Conservation (phyloP, 2,888 invertebrate species). For the Rugalucina vietnamica region DNA sequence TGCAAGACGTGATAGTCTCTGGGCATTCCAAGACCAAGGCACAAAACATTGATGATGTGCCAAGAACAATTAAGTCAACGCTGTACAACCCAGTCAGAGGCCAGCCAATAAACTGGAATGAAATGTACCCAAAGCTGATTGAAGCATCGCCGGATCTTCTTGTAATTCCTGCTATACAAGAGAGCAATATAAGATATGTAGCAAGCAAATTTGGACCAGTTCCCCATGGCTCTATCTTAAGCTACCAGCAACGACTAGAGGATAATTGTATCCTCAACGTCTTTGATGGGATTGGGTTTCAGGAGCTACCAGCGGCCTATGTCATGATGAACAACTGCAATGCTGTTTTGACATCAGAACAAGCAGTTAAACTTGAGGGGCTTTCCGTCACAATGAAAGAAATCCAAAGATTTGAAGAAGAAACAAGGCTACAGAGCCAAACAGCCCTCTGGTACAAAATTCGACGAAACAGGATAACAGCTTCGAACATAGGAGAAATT, state of each 20-base stretch:
- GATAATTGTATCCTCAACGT: neutral
- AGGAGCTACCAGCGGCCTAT: neutral
- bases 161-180: neutral
- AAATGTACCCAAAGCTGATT: neutral
- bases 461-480: constrained; percentile 11
- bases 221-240: neutral
- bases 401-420: neutral
- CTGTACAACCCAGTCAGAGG: neutral
- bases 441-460: constrained; percentile 20
- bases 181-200: neutral
- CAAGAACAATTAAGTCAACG: neutral
- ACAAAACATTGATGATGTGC: neutral
- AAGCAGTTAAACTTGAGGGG: neutral
- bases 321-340: neutral
- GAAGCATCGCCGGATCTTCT: neutral
- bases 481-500: constrained; percentile 23
- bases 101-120: neutral
- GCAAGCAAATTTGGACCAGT: neutral
- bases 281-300: neutral
- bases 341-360: neutral
- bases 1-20: neutral
- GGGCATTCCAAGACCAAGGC: neutral
- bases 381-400: neutral
- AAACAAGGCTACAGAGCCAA: constrained; percentile 21
- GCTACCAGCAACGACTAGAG: neutral